These are phyloP conservation scores for Procambarus virginalis DNA, from an alignment of 1,140 invertebrate genomes.

Conservation along the genomic window DNA sequence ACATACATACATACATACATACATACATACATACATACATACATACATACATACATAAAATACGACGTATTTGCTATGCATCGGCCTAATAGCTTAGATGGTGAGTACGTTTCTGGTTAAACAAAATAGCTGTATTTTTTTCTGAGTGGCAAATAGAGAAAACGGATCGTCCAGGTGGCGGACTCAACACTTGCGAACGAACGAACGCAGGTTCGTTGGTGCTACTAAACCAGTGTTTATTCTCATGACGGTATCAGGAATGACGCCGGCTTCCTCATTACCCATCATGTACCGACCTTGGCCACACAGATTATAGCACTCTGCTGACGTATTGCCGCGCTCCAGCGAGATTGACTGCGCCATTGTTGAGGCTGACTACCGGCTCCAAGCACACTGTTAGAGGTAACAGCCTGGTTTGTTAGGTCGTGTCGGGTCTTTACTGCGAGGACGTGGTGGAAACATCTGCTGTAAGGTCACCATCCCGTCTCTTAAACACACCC, in stretches of 20 bases:
- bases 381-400: neutral
- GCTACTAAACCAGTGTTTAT: neutral
- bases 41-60: no score
- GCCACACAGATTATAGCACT: neutral
- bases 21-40: no score
- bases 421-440: neutral
- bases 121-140: no score
- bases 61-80: no score
- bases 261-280: neutral
- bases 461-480: no score
- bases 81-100: no score
- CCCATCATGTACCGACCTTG: neutral
- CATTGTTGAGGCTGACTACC: neutral
- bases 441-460: neutral
- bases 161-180: no score
- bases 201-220: neutral
- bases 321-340: neutral
- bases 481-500: no score
- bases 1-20: no score
- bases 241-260: neutral
- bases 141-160: no score
- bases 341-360: neutral
- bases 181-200: no score
- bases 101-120: no score
- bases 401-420: neutral